These are phyloP conservation scores for Macrochelys suwanniensis DNA, from an alignment of 2,797 vertebrate species.

Conservation along the genomic window DNA sequence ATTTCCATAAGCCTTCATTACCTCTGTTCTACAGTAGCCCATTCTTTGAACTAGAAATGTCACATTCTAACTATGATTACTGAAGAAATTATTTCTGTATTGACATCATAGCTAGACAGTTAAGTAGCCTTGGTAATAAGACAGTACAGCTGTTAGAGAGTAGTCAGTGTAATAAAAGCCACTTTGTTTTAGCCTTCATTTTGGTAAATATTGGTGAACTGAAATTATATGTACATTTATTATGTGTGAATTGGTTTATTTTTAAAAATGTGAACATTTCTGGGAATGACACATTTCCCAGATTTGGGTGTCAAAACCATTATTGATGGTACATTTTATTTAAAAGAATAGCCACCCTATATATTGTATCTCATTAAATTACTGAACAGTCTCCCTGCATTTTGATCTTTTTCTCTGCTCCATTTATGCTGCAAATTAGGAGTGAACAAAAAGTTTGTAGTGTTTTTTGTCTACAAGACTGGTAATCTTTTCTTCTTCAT, in stretches of 20 bases:
- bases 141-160: constrained; percentile 18
- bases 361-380: not conserved
- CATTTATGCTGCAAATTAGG: constrained; percentile 16
- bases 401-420: constrained; percentile 6
- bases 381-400: not conserved
- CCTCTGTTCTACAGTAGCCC: constrained; percentile 45
- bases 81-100: constrained; percentile 57
- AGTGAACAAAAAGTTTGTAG: constrained; percentile 11
- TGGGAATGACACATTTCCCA: not conserved
- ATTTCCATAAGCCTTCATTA: constrained; percentile 50
- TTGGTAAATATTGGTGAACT: constrained; percentile 8
- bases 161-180: not conserved
- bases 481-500: constrained; percentile 25
- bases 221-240: constrained; percentile 28
- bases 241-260: not conserved
- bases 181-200: constrained; percentile 7
- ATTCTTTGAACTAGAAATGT: constrained; percentile 56
- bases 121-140: constrained; percentile 36
- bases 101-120: constrained; percentile 54
- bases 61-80: constrained; percentile 65
- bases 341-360: not conserved
- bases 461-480: constrained; percentile 32
- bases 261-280: constrained; percentile 5
- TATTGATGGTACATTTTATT: constrained; percentile 5
- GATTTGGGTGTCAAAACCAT: not conserved